phyloP scores from a whole-genome alignment of 1,140 invertebrate species.

The Caerostris darwini region DNA sequence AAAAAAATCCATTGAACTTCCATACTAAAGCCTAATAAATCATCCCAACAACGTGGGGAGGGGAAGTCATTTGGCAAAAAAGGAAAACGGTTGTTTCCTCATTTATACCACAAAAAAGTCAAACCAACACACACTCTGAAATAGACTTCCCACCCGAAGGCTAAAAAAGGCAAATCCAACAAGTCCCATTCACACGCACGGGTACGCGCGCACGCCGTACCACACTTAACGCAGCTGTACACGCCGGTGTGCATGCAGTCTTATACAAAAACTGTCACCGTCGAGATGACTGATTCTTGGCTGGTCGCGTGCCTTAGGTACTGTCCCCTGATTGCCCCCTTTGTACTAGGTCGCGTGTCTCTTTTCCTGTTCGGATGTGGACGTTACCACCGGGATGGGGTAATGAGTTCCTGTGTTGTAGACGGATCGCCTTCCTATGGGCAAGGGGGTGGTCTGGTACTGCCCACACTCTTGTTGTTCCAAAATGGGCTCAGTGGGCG shows the following conservation, averaged over 20 bases:
- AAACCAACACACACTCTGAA: neutral
- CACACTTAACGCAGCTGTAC: conserved; percentile 40
- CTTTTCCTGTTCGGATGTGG: neutral
- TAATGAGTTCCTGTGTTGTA: conserved; percentile 76
- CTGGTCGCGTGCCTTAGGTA: conserved; percentile 56
- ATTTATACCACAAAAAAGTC: conserved; percentile 14
- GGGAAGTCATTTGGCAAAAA: neutral
- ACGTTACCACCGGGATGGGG: neutral
- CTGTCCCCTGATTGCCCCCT: conserved; percentile 59
- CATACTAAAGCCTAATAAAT: neutral
- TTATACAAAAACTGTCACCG: conserved; percentile 50
- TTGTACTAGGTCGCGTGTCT: conserved; percentile 58
- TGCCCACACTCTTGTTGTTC: conserved; percentile 46
- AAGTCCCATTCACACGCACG: neutral
- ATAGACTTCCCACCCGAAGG: neutral
- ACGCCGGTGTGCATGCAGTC: neutral
- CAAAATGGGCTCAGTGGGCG: conserved; percentile 62
- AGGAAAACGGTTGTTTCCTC: neutral
- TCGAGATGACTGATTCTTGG: conserved; percentile 52
- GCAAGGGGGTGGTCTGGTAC: neutral
- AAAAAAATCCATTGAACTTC: neutral
- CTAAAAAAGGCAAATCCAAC: conserved; percentile 32
- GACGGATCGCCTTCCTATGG: neutral
- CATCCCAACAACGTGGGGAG: neutral
- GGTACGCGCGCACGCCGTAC: neutral